phyloP scores from a whole-genome alignment of 2,888 invertebrate genomes.

The Pyrocoelia pectoralis region DNA sequence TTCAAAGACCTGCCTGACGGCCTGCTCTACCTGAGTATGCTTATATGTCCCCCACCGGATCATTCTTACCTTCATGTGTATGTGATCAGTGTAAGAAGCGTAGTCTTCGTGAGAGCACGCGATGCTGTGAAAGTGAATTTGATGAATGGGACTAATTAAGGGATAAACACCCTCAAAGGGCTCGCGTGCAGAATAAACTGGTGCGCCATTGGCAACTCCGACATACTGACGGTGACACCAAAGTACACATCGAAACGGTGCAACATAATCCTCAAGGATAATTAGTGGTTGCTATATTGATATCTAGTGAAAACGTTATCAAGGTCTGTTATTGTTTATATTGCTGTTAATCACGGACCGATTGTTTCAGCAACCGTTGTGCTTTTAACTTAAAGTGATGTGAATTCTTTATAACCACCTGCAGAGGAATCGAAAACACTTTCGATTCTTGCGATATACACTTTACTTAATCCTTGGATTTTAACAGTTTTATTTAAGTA shows the following conservation, averaged over 20 bases:
- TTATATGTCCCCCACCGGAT: conserved; percentile 58
- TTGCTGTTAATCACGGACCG: conserved; percentile 25
- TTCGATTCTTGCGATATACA: conserved; percentile 16
- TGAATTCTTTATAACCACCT: conserved; percentile 23
- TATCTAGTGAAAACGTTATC: conserved; percentile 26
- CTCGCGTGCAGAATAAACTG: conserved; percentile 31
- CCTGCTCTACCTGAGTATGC: conserved; percentile 56
- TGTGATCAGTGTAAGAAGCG: conserved; percentile 61
- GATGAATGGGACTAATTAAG: conserved; percentile 41
- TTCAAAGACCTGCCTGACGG: conserved; percentile 51
- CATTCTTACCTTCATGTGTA: conserved; percentile 60
- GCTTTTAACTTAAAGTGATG: conserved; percentile 24
- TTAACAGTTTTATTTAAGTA: conserved; percentile 12
- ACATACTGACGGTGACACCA: conserved; percentile 34
- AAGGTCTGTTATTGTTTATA: conserved; percentile 29
- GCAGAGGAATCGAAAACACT: conserved; percentile 30
- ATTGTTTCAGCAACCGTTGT: conserved; percentile 21
- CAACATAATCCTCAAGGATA: conserved; percentile 41
- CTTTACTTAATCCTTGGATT: not conserved
- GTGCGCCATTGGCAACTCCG: conserved; percentile 30
- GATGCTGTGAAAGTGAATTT: conserved; percentile 43
- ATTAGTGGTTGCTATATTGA: conserved; percentile 39
- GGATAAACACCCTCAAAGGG: conserved; percentile 34
- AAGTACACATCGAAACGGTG: conserved; percentile 31
- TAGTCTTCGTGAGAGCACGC: conserved; percentile 60